phyloP scores from a whole-genome alignment of 2,888 invertebrate genomes.

The Lysandra bellargus region DNA sequence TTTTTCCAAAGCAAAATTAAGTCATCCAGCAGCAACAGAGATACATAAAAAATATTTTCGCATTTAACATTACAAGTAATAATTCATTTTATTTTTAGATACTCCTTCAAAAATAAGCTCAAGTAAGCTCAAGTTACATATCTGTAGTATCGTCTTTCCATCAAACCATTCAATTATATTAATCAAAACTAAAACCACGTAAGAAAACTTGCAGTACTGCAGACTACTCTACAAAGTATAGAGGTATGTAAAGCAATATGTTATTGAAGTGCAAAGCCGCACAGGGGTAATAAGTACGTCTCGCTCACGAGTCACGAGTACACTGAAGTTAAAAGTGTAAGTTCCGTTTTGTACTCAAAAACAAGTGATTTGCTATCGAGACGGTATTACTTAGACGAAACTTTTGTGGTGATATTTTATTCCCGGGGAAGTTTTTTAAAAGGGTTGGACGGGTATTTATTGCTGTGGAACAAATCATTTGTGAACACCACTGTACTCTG shows the following conservation, averaged over 20 bases:
- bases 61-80: too few species aligned
- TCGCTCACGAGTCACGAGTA: constrained; percentile 46
- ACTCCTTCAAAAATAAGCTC: too few species aligned
- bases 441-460: constrained; percentile 15
- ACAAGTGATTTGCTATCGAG: constrained; percentile 41
- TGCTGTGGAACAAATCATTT: constrained; percentile 17
- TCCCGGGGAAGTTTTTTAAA: constrained; percentile 7
- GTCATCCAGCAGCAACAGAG: not conserved
- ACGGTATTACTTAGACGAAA: constrained; percentile 33
- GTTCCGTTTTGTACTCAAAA: constrained; percentile 36
- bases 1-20: not conserved
- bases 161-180: not conserved
- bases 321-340: constrained; percentile 41
- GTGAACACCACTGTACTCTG: not conserved
- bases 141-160: not conserved
- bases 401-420: constrained; percentile 31
- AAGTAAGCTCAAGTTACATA: too few species aligned
- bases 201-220: not conserved
- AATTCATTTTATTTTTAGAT: too few species aligned
- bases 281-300: constrained; percentile 50
- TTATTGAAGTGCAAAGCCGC: constrained; percentile 12
- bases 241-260: not conserved
- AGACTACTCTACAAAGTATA: not conserved
- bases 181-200: not conserved
- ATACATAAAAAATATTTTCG: too few species aligned